Evolutionary conservation across 2,113 vertebrate genomes (phyloP).

Genomic region (Hippocampus guttulatus): DNA sequence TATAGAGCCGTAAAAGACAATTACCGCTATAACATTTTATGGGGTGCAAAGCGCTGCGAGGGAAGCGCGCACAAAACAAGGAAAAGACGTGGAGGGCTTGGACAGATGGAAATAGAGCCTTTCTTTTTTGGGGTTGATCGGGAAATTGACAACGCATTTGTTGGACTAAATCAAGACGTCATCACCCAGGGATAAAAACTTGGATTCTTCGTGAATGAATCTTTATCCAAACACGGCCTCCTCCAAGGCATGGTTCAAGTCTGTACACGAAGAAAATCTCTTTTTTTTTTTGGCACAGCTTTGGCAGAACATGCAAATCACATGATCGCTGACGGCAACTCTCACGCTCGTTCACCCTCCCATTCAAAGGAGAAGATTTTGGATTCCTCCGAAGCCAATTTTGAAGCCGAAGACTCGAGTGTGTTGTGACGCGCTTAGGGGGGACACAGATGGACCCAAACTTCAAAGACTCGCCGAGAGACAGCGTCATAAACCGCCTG

Average conservation of each 20-base stretch:
- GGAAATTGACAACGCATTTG: slow-evolving; percentile 28
- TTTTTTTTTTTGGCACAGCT: slow-evolving; percentile 2
- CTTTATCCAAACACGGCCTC: slow-evolving; percentile 23
- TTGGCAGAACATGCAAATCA: slow-evolving; percentile 12
- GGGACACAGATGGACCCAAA: slow-evolving; percentile 86
- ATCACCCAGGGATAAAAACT: neutral
- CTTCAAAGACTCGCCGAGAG: slow-evolving; percentile 92
- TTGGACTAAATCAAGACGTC: neutral
- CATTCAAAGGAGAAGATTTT: neutral
- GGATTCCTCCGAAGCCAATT: slow-evolving; percentile 17
- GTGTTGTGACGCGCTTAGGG: slow-evolving; percentile 73
- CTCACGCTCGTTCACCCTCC: neutral
- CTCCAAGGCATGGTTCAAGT: slow-evolving; percentile 36
- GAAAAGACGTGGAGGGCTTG: slow-evolving; percentile 44
- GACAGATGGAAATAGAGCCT: slow-evolving; percentile 56
- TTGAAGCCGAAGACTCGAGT: slow-evolving; percentile 26
- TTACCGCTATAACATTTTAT: slow-evolving; percentile 93
- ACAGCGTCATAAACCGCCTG: slow-evolving; percentile 91
- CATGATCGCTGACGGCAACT: neutral
- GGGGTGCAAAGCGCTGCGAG: slow-evolving; percentile 89
- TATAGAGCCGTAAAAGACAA: slow-evolving; percentile 89
- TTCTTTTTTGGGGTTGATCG: slow-evolving; percentile 10
- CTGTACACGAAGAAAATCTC: slow-evolving; percentile 34
- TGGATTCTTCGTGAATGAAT: neutral
- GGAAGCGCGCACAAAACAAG: slow-evolving; percentile 69